Percentiles rank a stretch among this genome's conserved stretches.
Evolutionary conservation across 2,888 invertebrate genomes (phyloP).

Genomic region (Noctua comes): DNA sequence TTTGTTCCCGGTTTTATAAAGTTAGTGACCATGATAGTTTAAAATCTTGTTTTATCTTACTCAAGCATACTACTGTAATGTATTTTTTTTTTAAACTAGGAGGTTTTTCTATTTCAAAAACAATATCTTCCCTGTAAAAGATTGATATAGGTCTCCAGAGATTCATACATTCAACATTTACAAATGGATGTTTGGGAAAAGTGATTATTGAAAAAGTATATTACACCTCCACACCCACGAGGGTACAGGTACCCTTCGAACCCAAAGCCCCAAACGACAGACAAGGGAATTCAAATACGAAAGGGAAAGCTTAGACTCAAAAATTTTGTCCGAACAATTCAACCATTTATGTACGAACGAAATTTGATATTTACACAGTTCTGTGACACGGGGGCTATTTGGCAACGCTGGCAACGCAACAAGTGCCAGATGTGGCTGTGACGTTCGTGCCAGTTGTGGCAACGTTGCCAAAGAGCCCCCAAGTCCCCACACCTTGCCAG

Average conservation of each 20-base stretch:
- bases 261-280: conserved; percentile 32
- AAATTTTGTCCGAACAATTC: conserved; percentile 28
- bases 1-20: too few species aligned
- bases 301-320: conserved; percentile 21
- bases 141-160: conserved; percentile 34
- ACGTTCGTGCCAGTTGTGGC: conserved; percentile 69
- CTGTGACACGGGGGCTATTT: conserved; percentile 62
- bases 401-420: conserved; percentile 72
- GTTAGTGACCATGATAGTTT: too few species aligned
- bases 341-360: conserved; percentile 32
- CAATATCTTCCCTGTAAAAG: background rate
- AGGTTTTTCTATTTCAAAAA: background rate
- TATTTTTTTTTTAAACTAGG: background rate
- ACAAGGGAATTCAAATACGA: conserved; percentile 50
- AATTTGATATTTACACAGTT: conserved; percentile 62
- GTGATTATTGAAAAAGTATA: conserved; percentile 51
- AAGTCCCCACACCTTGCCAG: conserved; percentile 63
- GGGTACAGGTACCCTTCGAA: conserved; percentile 33
- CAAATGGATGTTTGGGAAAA: conserved; percentile 36
- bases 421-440: conserved; percentile 72
- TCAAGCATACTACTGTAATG: background rate
- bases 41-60: background rate
- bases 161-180: conserved; percentile 34
- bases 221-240: conserved; percentile 23
- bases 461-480: conserved; percentile 60